These are phyloP conservation scores for Dryococelus australis DNA, from an alignment of 2,888 invertebrate species.

Conservation along the genomic window DNA sequence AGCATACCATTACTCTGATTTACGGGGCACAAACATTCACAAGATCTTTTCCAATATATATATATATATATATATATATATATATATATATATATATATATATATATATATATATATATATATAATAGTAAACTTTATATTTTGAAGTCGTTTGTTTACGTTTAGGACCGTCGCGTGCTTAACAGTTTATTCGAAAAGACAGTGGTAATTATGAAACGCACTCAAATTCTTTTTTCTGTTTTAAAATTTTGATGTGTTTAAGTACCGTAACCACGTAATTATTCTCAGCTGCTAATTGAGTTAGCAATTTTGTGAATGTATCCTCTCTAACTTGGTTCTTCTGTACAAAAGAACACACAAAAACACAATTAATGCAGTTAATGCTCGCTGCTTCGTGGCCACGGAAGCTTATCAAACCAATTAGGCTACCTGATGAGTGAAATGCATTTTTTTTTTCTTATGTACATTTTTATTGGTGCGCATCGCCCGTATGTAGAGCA, in stretches of 20 bases:
- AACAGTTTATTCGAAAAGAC: too few relatives aligned
- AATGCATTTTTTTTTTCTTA: neutral
- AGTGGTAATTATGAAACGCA: too few relatives aligned
- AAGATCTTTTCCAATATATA: too few relatives aligned
- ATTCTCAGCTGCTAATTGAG: neutral
- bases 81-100: too few relatives aligned
- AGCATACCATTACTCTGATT: too few relatives aligned
- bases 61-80: too few relatives aligned
- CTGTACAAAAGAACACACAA: neutral
- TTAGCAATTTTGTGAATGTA: neutral
- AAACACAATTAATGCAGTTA: neutral
- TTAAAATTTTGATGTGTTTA: neutral
- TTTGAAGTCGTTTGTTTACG: too few relatives aligned
- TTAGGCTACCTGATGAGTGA: neutral
- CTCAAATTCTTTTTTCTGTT: too few relatives aligned
- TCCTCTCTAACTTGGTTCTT: neutral
- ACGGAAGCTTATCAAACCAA: neutral
- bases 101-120: too few relatives aligned
- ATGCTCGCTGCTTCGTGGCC: neutral
- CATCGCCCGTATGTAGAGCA: neutral
- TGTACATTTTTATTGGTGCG: neutral
- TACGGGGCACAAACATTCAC: too few relatives aligned
- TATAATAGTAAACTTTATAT: too few relatives aligned
- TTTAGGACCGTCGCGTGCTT: too few relatives aligned
- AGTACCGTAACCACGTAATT: neutral